These are phyloP conservation scores for Arctocebus calabarensis DNA, from an alignment of 2,797 vertebrate genomes.

Conservation along the genomic window DNA sequence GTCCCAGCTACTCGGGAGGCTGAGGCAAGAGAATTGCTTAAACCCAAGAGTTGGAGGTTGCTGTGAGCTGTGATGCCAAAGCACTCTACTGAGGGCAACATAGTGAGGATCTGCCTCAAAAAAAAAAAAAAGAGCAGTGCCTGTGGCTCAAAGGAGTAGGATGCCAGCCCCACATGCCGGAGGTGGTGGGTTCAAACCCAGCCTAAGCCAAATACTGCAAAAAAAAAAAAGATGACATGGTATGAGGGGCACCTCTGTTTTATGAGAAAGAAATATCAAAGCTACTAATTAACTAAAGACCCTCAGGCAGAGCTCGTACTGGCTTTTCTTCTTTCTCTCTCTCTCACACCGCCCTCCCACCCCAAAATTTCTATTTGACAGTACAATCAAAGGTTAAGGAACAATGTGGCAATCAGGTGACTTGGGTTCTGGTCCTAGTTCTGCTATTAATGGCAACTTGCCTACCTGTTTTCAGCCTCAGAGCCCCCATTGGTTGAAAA, in stretches of 20 bases:
- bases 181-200: too few relatives aligned
- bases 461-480: constrained; percentile 20
- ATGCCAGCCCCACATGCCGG: too few relatives aligned
- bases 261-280: constrained; percentile 20
- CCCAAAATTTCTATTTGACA: constrained; percentile 48
- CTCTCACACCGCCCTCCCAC: neutral
- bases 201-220: too few relatives aligned
- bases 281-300: neutral
- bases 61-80: too few relatives aligned
- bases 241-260: neutral
- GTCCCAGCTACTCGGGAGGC: too few relatives aligned
- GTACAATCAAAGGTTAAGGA: constrained; percentile 44
- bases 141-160: too few relatives aligned
- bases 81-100: too few relatives aligned
- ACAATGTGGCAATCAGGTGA: neutral
- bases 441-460: constrained; percentile 11
- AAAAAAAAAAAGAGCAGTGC: too few relatives aligned
- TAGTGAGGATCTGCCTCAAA: too few relatives aligned
- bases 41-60: too few relatives aligned
- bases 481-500: constrained; percentile 6
- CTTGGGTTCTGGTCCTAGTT: neutral
- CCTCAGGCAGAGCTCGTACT: neutral
- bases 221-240: neutral
- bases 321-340: neutral
- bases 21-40: too few relatives aligned